Evolutionary conservation across 1,140 invertebrate species (phyloP).

Genomic region (Drosophila parvula): DNA sequence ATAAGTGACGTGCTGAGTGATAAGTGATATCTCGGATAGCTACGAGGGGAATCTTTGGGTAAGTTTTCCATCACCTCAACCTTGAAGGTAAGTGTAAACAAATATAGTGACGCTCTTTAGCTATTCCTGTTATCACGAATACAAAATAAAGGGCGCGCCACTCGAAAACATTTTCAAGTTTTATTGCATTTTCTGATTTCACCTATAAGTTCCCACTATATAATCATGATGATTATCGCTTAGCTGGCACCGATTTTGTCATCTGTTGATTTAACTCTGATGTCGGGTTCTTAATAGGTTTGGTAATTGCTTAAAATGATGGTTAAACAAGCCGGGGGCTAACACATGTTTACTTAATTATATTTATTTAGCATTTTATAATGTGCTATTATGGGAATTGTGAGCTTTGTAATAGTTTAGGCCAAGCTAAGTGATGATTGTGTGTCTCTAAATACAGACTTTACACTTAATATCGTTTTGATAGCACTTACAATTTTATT

Average conservation of each 20-base stretch:
- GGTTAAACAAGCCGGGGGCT: background rate
- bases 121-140: slow-evolving; percentile 17
- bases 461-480: background rate
- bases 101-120: slow-evolving; percentile 4
- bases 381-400: slow-evolving; percentile 7
- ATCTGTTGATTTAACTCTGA: slow-evolving; percentile 10
- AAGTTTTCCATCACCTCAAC: slow-evolving; percentile 35
- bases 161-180: slow-evolving; percentile 7
- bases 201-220: background rate
- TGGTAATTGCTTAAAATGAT: slow-evolving; percentile 17
- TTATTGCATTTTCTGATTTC: background rate
- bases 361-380: slow-evolving; percentile 20
- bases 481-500: background rate
- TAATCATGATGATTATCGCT: slow-evolving; percentile 8
- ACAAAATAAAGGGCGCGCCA: slow-evolving; percentile 5
- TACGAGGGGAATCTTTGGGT: slow-evolving; percentile 19
- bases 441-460: background rate
- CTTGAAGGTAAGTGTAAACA: slow-evolving; percentile 33
- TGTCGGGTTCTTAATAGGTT: slow-evolving; percentile 1
- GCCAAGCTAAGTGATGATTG: slow-evolving; percentile 16
- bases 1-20: slow-evolving; percentile 14
- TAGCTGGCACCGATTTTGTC: background rate
- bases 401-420: slow-evolving; percentile 6
- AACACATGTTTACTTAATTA: slow-evolving; percentile 5
- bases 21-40: slow-evolving; percentile 31